Percentiles rank a stretch among this genome's conserved stretches.
Conservation (phyloP, 2,888 invertebrate species). For the Ophonus ardosiacus region DNA sequence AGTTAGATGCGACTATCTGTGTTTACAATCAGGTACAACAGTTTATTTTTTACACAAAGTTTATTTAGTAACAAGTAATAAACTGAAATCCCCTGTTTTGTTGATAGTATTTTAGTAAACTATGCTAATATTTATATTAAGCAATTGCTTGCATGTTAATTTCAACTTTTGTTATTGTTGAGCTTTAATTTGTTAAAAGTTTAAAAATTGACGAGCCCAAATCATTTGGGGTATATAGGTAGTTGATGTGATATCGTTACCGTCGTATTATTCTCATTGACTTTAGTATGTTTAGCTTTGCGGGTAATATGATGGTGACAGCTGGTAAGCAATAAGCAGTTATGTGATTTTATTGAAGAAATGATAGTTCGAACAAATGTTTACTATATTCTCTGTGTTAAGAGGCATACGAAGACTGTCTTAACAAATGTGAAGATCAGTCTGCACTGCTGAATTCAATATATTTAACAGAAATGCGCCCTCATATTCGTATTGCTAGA, state of each 20-base stretch:
- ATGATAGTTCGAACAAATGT: conserved; percentile 52
- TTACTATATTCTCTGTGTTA: conserved; percentile 49
- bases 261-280: conserved; percentile 34
- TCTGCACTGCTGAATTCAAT: not conserved
- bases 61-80: conserved; percentile 39
- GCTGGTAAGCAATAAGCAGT: conserved; percentile 63
- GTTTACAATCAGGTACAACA: conserved; percentile 49
- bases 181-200: conserved; percentile 62
- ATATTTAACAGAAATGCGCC: not conserved
- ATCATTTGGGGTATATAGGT: conserved; percentile 47
- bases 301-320: conserved; percentile 44
- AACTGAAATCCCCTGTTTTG: conserved; percentile 27
- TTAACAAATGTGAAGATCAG: not conserved
- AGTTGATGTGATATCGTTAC: conserved; percentile 61
- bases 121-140: conserved; percentile 51
- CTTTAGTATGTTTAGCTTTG: not conserved
- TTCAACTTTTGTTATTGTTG: conserved; percentile 61
- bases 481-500: too few species aligned
- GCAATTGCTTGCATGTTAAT: conserved; percentile 50
- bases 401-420: conserved; percentile 11
- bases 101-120: conserved; percentile 48
- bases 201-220: conserved; percentile 50
- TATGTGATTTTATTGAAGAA: conserved; percentile 57
- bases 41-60: conserved; percentile 50
- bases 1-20: conserved; percentile 41